phyloP scores from a whole-genome alignment of 2,888 invertebrate species.

The Dasysyrphus tricinctus region DNA sequence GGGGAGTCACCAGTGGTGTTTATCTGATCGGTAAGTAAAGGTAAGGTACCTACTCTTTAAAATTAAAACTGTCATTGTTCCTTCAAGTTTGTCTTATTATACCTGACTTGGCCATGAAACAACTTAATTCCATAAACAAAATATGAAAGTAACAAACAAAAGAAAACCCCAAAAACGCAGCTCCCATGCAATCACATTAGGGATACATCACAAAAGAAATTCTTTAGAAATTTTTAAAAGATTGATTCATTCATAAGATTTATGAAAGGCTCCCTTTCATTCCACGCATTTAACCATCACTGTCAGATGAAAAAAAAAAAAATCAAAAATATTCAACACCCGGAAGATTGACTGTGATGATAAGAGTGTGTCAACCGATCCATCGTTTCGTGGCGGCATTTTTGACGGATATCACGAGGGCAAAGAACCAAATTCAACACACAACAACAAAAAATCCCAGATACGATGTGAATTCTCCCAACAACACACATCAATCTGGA shows the following conservation, averaged over 20 bases:
- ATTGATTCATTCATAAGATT: conserved; percentile 65
- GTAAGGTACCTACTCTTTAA: neutral
- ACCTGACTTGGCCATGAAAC: no score
- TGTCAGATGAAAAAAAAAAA: conserved; percentile 40
- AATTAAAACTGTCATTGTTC: neutral
- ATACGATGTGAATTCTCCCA: conserved; percentile 29
- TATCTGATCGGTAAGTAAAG: no score
- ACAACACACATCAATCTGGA: neutral
- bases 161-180: conserved; percentile 48
- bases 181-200: conserved; percentile 3
- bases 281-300: conserved; percentile 20
- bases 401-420: conserved; percentile 56
- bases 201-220: conserved; percentile 16
- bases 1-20: no score
- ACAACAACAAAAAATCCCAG: conserved; percentile 18
- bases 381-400: conserved; percentile 43
- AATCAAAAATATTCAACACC: conserved; percentile 59
- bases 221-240: conserved; percentile 18
- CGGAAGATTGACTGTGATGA: conserved; percentile 65
- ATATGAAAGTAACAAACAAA: neutral
- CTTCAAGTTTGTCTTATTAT: no score
- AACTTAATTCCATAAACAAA: neutral
- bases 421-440: conserved; percentile 5
- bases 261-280: conserved; percentile 51
- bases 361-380: conserved; percentile 68